A percentile compares a stretch with the other conserved stretches of the same genome.
Evolutionary conservation across 2,797 vertebrate genomes (phyloP).

Genomic region (Psittacula echo): DNA sequence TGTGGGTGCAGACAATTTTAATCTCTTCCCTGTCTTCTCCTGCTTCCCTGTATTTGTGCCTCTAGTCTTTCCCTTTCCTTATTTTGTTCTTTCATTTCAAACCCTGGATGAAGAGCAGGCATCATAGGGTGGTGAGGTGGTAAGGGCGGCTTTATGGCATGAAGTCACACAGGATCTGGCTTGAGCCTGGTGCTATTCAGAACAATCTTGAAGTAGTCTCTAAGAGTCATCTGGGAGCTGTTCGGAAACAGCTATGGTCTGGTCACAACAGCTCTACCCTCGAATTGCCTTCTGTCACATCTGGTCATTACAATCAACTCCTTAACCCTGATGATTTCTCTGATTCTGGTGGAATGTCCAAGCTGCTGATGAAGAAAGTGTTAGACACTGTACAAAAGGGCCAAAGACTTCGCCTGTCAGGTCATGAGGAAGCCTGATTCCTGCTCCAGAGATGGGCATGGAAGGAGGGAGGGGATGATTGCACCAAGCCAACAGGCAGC

Average conservation of each 20-base stretch:
- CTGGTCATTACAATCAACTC: constrained; percentile 23
- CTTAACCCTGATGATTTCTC: neutral
- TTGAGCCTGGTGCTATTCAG: neutral
- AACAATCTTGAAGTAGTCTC: neutral
- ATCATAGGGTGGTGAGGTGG: neutral
- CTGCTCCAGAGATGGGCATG: neutral
- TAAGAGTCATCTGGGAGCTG: neutral
- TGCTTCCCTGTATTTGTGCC: neutral
- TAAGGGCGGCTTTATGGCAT: neutral
- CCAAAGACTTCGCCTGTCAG: neutral
- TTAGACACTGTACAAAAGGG: neutral
- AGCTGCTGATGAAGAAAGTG: neutral
- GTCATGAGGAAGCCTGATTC: neutral
- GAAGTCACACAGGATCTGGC: neutral
- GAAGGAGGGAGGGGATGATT: neutral
- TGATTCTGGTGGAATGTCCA: neutral
- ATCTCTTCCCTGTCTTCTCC: neutral
- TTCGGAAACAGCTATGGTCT: neutral
- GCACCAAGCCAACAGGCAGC: neutral
- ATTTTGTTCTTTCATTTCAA: neutral
- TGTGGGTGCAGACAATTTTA: neutral
- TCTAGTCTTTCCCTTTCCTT: neutral
- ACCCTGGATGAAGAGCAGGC: neutral
- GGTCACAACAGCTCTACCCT: neutral
- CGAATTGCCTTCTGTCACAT: neutral